Conservation (phyloP, 1,140 invertebrate genomes). For the Lethocerus indicus region DNA sequence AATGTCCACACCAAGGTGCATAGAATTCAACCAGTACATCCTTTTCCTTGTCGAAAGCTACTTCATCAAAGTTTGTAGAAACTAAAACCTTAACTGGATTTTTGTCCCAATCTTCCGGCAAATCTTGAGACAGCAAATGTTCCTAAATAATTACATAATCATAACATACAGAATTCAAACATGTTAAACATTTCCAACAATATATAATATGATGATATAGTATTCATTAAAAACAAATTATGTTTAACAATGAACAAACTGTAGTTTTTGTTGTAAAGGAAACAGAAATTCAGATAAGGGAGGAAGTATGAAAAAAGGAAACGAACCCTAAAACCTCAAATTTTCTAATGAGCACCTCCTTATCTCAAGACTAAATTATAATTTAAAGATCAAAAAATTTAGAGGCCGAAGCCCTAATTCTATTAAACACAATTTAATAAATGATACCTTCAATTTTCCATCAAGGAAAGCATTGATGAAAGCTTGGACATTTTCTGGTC, state of each 20-base stretch:
- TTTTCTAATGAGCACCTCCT: too few species aligned
- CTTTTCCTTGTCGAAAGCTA: conserved; percentile 77
- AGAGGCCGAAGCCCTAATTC: too few species aligned
- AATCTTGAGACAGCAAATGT: conserved; percentile 82
- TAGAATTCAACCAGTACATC: conserved; percentile 98
- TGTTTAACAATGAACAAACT: too few species aligned
- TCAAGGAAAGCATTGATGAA: conserved; percentile 81
- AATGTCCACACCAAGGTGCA: conserved; percentile 95
- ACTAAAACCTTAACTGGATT: conserved; percentile 88
- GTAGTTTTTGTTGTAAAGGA: too few species aligned
- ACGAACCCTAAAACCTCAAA: too few species aligned
- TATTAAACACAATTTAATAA: conserved; percentile 9
- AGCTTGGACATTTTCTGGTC: conserved; percentile 52
- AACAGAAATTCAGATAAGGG: too few species aligned
- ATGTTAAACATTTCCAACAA: neutral
- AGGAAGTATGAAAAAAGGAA: too few species aligned
- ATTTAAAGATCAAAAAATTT: too few species aligned
- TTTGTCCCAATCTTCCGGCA: conserved; percentile 96
- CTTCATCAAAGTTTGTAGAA: conserved; percentile 88
- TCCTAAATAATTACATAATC: conserved; percentile 28
- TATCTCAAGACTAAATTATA: too few species aligned
- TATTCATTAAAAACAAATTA: too few species aligned
- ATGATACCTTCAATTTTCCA: conserved; percentile 65
- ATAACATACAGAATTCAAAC: neutral
- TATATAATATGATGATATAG: neutral